These are phyloP conservation scores for Chlorocebus sabaeus DNA, from an alignment of 2,113 vertebrate species.

Conservation along the genomic window DNA sequence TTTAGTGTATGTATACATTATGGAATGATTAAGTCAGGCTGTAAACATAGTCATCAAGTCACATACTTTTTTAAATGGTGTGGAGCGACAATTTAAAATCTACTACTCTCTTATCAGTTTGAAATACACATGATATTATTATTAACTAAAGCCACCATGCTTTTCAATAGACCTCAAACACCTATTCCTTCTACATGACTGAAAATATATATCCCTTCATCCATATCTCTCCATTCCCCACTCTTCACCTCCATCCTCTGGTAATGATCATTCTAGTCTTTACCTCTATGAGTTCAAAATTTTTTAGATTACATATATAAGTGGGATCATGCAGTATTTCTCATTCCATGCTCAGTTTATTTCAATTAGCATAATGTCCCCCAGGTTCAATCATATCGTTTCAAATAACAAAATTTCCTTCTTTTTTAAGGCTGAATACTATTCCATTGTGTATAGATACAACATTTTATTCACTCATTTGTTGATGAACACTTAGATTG, in stretches of 20 bases:
- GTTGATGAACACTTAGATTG: background rate
- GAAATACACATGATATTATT: background rate
- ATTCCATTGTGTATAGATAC: too few species aligned
- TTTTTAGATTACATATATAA: background rate
- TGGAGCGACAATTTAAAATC: background rate
- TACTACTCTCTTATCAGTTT: background rate
- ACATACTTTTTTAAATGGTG: too few species aligned
- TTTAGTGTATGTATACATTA: background rate
- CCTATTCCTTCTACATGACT: background rate
- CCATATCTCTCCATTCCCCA: background rate
- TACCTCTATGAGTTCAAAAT: background rate
- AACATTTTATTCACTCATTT: background rate
- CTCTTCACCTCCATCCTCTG: background rate
- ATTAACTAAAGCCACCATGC: background rate
- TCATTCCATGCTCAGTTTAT: background rate
- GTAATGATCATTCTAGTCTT: background rate
- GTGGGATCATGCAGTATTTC: too few species aligned
- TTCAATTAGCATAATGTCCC: background rate
- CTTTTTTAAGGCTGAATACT: too few species aligned
- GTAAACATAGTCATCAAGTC: background rate
- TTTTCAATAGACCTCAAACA: background rate
- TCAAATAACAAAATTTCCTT: too few species aligned
- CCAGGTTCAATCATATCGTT: background rate
- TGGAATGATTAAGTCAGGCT: background rate
- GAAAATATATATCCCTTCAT: background rate